These are phyloP conservation scores for Holothuria leucospilota DNA, from an alignment of 53 echinoderm and acorn worm genomes.

Conservation along the genomic window DNA sequence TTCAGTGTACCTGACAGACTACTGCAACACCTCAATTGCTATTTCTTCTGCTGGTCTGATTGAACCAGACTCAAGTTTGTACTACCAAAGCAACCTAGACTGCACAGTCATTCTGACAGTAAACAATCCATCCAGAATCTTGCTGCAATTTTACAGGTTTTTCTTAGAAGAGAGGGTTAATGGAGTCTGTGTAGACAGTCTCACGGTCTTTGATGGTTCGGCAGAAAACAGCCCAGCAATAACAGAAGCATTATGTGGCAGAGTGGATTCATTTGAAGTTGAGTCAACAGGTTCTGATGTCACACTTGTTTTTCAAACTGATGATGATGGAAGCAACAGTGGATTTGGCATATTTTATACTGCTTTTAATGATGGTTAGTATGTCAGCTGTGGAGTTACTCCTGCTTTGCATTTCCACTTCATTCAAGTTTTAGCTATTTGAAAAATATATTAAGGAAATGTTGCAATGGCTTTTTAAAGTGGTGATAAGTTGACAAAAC, in stretches of 20 bases:
- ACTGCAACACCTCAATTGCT: slow-evolving; percentile 78
- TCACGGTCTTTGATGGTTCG: slow-evolving; percentile 81
- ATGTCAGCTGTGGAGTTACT: neutral
- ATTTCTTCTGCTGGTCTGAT: slow-evolving; percentile 78
- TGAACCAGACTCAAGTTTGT: slow-evolving; percentile 85
- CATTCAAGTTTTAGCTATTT: neutral
- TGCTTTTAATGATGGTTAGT: slow-evolving; percentile 80
- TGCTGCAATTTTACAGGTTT: slow-evolving; percentile 88
- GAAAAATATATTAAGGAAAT: neutral
- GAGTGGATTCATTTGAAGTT: slow-evolving; percentile 67
- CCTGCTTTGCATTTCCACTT: neutral
- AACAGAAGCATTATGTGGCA: slow-evolving; percentile 76
- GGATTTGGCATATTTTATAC: slow-evolving; percentile 93
- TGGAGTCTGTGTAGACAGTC: slow-evolving; percentile 81
- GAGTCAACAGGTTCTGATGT: slow-evolving; percentile 69
- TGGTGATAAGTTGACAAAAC: no score
- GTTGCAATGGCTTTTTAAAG: no score
- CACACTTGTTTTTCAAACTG: slow-evolving; percentile 78
- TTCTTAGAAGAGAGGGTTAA: slow-evolving; percentile 78
- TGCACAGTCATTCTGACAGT: slow-evolving; percentile 66
- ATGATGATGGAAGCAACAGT: slow-evolving; percentile 74
- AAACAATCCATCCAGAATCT: slow-evolving; percentile 54
- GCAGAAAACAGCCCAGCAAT: slow-evolving; percentile 54
- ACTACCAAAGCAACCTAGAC: slow-evolving; percentile 83
- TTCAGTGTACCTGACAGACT: slow-evolving; percentile 77